Evolutionary conservation across 2,113 vertebrate genomes (phyloP), one percentile per base, ranked within the genome.

Genomic region (Pelodiscus sinensis): DNA sequence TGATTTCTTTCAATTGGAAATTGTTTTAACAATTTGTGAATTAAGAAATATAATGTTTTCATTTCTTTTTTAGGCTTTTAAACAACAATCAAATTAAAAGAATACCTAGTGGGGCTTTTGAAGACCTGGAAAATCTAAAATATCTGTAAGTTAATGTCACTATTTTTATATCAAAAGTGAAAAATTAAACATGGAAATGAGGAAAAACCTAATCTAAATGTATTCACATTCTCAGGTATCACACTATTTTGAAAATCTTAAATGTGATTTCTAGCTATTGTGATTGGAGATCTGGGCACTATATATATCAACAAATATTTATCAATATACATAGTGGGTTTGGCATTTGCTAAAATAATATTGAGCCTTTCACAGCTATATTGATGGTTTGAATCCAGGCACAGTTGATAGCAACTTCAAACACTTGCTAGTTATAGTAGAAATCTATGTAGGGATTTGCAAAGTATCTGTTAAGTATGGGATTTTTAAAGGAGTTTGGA

Each of bases 61-160:
- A 89, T 92, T 95, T 84, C 68, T 82, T 92, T 82, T 92, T 27
- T 86, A 99, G 99, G 90, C 99, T 99, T 93, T 98, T 99, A 91
- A 99, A 99, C 98, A 99, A 99, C 97, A 99, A 99, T 94, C 98
- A 99, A 93, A 99, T 99, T 96, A 98, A 98, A 98, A 98, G 98
- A 97, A 98, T 99, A 92, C 99, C 99, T 50, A 98, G 97, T 52
- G 98, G 98, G 38, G 98, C 99, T 1, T 99, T 99, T 94, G 99
- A 99, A 98, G 99, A 99, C 96, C 96, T 99, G 97, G 99, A 99
- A 98, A 99, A 99, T 96, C 97, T 99, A 83, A 99, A 99, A 98
- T 99, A 99, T 98, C 99, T 99, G 99, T 99, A 97, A 99, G 99
- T 99, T 52, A 77, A 82, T 91, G 68, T 56, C 52, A 84, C 50